phyloP scores from a whole-genome alignment of 37 sponge, comb jelly and placozoan genomes.

The Beroe forskalii region DNA sequence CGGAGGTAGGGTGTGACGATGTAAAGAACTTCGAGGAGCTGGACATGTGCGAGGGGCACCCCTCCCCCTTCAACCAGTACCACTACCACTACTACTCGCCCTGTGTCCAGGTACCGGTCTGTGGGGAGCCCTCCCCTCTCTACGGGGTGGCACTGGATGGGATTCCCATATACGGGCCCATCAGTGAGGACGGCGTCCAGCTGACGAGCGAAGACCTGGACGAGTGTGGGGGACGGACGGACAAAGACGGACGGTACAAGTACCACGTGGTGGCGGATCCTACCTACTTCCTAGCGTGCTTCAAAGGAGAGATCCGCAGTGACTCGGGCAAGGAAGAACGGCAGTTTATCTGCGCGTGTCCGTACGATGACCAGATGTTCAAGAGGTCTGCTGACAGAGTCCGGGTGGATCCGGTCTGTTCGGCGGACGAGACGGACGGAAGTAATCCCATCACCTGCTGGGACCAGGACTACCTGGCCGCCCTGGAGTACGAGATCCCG shows the following conservation, averaged over 20 bases:
- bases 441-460: neutral
- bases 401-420: too few species aligned
- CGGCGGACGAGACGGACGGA: too few species aligned
- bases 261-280: neutral
- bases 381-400: too few species aligned
- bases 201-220: constrained; percentile 4
- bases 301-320: neutral
- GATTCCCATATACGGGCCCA: constrained; percentile 25
- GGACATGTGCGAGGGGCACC: constrained; percentile 43
- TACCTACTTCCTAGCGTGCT: neutral
- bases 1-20: neutral
- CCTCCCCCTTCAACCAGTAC: neutral
- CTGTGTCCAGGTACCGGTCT: neutral
- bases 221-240: constrained; percentile 1
- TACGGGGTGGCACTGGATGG: constrained; percentile 12
- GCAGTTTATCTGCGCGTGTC: constrained; percentile 1
- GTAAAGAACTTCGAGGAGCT: constrained; percentile 25
- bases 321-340: neutral
- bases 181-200: neutral
- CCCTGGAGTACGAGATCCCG: constrained; percentile 73
- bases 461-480: neutral
- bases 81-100: constrained; percentile 46
- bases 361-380: neutral
- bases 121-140: constrained; percentile 1
- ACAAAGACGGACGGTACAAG: constrained; percentile 11